Conservation (phyloP, 2,797 vertebrate species). For the Merluccius polli region DNA sequence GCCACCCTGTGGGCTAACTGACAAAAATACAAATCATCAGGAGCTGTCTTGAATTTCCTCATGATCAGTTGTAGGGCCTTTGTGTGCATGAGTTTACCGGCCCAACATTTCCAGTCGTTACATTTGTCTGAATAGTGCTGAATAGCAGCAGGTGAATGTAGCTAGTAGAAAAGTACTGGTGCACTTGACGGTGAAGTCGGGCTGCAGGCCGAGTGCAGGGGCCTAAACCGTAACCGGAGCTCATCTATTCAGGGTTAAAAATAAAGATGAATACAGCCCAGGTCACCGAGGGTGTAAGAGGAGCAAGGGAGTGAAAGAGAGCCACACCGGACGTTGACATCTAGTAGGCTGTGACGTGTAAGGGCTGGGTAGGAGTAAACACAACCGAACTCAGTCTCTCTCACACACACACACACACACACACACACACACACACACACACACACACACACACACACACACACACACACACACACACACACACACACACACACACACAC, state of each 20-base stretch:
- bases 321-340: background rate
- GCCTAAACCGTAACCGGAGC: slow-evolving; percentile 66
- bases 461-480: too few relatives aligned
- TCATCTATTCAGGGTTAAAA: slow-evolving; percentile 64
- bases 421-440: too few relatives aligned
- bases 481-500: too few relatives aligned
- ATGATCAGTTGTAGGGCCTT: background rate
- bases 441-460: too few relatives aligned
- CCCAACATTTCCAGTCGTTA: slow-evolving; percentile 7
- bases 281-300: slow-evolving; percentile 26
- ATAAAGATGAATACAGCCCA: slow-evolving; percentile 62
- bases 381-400: background rate
- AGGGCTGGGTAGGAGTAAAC: background rate
- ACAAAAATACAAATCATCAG: background rate
- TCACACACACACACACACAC: too few relatives aligned
- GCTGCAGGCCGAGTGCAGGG: slow-evolving; percentile 29
- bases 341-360: background rate
- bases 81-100: background rate
- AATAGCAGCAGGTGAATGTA: slow-evolving; percentile 38
- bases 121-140: slow-evolving; percentile 36
- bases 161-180: slow-evolving; percentile 63
- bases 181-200: slow-evolving; percentile 34
- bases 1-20: background rate
- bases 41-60: background rate
- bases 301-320: slow-evolving; percentile 9